phyloP scores from a whole-genome alignment of 1,140 invertebrate species.

The Bombus cullumanus region DNA sequence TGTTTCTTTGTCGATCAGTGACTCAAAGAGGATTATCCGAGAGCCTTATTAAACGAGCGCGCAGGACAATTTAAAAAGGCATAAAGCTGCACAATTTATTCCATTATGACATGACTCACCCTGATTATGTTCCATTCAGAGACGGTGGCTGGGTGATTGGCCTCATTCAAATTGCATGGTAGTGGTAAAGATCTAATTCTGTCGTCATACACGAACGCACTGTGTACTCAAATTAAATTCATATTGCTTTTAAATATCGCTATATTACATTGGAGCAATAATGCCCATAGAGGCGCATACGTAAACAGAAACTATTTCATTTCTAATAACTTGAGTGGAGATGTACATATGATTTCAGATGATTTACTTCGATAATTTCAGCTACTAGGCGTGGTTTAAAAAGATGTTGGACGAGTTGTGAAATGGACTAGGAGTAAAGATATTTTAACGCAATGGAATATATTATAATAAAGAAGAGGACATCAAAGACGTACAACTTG shows the following conservation, averaged over 20 bases:
- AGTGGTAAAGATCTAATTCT: constrained; percentile 44
- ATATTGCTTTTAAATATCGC: constrained; percentile 43
- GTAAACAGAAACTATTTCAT: not conserved
- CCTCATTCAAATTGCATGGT: constrained; percentile 47
- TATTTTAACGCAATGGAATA: not conserved
- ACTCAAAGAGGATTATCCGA: constrained; percentile 19
- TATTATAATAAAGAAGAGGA: not conserved
- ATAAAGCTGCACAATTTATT: constrained; percentile 49
- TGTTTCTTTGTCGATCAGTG: constrained; percentile 8
- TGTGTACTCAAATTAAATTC: constrained; percentile 18
- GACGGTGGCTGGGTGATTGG: constrained; percentile 50
- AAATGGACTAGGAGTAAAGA: not conserved
- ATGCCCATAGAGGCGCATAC: not conserved
- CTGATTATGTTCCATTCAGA: constrained; percentile 51
- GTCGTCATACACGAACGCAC: constrained; percentile 14
- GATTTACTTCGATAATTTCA: no score
- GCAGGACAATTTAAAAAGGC: constrained; percentile 45
- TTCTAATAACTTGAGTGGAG: not conserved
- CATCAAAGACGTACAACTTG: constrained; percentile 21
- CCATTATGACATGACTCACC: constrained; percentile 48
- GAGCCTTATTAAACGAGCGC: constrained; percentile 14
- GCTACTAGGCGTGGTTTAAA: not conserved
- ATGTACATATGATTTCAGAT: not conserved
- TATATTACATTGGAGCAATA: not conserved
- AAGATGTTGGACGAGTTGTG: not conserved